Base-by-base conservation (phyloP, 2,888 invertebrate genomes). In the Embidobia sp. region DNA sequence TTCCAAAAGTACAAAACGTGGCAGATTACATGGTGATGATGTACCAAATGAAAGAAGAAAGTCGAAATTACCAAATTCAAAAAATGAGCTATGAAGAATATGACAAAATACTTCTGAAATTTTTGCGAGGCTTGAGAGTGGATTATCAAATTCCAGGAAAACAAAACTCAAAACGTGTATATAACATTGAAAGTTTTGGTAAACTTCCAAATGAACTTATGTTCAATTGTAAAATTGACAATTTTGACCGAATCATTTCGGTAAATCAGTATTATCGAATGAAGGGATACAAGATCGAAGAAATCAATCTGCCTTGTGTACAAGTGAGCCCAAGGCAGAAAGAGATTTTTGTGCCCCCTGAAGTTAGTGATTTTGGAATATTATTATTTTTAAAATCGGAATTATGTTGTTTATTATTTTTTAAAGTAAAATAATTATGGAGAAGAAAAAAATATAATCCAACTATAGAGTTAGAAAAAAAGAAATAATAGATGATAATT, bases 261-360 rank as follows among this genome's bases (percentile, higher is more conserved):
- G 90, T 94, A 0, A 82, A 85, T 3, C 78, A 90, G 1, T 93
- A 93, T 82, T 93, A 33, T 90, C 75, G 11, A 2, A 0, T 79
- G 1, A 91, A 92, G 67, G 79, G 72, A 10, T 92, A 92, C 57
- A 75, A 1, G 0, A 77, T 95, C 15, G 81, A 87, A 80, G 94
- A 91, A 86, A 95, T 96, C 0, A 87, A 94, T 42, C 88, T 97
- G 59, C 97, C 96, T 13, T 96, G 96, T 83, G 87, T 99, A 35
- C 95, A 95, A 92, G 97, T 98, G 2, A 97, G 97, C 0, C 82
- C 87, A 2, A 84, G 88, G n/a, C 88, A 90, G 7, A 94, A 93
- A 83, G 93, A 92, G 73, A 95, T 96, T 44, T 93, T 93, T 82
- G 91, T 98, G 63, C 98, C 98, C 0, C 90, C 95, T 31, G 98